Conservation (phyloP, 2,113 vertebrate species). For the Loxodonta africana region DNA sequence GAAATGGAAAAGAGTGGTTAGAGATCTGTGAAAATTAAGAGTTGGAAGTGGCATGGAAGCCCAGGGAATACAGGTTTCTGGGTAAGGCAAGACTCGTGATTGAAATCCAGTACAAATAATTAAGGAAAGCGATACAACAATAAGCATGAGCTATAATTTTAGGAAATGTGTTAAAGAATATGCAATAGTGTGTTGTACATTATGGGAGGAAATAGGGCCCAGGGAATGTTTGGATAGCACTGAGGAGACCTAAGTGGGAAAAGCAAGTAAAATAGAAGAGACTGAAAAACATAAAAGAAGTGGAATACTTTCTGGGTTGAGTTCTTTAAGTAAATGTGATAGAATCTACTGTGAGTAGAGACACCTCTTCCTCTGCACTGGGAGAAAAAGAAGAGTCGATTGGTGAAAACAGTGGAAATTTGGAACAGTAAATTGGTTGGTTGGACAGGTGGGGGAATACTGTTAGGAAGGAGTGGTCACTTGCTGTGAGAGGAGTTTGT, state of each 20-base stretch:
- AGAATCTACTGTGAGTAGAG: background rate
- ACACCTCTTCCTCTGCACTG: background rate
- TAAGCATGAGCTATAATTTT: background rate
- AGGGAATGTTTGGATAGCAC: background rate
- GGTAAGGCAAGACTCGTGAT: background rate
- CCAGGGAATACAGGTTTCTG: background rate
- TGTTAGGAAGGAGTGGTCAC: background rate
- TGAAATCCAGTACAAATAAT: background rate
- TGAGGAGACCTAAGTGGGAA: background rate
- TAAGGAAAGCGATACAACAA: background rate
- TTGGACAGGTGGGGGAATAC: background rate
- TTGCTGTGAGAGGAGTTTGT: background rate
- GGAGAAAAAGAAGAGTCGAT: background rate
- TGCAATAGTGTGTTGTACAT: background rate
- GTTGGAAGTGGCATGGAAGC: background rate
- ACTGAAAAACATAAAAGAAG: background rate
- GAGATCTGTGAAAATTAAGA: background rate
- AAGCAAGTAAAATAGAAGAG: background rate
- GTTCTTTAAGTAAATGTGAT: background rate
- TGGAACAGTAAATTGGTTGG: background rate
- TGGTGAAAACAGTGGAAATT: background rate
- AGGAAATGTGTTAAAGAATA: slow-evolving; percentile 14
- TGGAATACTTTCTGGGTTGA: background rate
- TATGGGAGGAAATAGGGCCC: background rate
- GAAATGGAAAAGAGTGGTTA: background rate